Evolutionary conservation across 2,797 vertebrate genomes (phyloP), one percentile per base, ranked within the genome.

Genomic region (Peromyscus eremicus): DNA sequence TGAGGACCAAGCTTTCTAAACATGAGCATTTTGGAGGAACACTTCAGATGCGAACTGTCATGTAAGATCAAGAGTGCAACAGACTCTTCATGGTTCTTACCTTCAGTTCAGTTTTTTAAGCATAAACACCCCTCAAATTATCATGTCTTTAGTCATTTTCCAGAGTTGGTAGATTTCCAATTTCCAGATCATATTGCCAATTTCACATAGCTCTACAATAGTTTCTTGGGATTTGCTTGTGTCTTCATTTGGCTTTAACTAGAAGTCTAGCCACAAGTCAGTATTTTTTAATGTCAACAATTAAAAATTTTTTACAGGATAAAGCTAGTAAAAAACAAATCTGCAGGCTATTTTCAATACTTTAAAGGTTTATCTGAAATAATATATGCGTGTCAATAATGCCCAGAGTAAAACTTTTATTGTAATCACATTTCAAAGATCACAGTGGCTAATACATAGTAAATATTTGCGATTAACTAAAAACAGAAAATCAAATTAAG

Each of bases 381-480:
- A 91, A 29, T 43, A 89, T 43, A 57, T 75, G 68, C 4, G 79
- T 82, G 70, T 97, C 29, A 89, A 93, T 95, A 85, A 93, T 75
- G 66, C 29, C 57, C 23, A 68, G 21, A 79, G 25, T 17, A 79
- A 90, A 79, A 17, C 55, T 94, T 94, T 75, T 77, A 68, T 86
- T 79, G 4, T 82, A 91, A 81, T 89, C 60, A 81, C 10, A 95
- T 95, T 97, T 97, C 52, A 91, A 79, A 40, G 43, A 76, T 87
- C 64, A 25, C 25, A 76, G 27, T 89, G 70, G 70, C 25, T 68
- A 40, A 77, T 60, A 88, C 71, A 60, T n/a, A 62, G 68, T 73
- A 43, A 85, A n/a, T 94, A 80, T 60, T 89, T 91, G 34, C 17
- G 17, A 94, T 95, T 92, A 95, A 84, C n/a, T 89, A 80, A 89